These are phyloP conservation scores for Myzus persicae DNA, from an alignment of 1,140 invertebrate genomes.

Conservation along the genomic window DNA sequence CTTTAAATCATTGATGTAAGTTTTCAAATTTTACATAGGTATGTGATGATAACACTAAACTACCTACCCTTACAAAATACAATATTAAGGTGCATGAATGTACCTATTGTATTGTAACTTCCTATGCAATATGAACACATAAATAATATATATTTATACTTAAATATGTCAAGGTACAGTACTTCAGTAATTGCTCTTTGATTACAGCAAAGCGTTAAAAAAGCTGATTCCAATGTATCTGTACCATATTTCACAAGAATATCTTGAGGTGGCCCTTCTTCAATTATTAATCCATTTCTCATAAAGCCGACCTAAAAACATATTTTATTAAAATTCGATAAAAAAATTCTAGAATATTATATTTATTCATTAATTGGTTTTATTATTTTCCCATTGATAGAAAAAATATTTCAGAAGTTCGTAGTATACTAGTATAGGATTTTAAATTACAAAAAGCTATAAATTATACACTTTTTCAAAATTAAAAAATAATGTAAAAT, in stretches of 20 bases:
- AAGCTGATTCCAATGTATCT: constrained; percentile 70
- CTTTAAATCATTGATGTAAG: background rate
- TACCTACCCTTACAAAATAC: background rate
- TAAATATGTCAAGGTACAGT: constrained; percentile 9
- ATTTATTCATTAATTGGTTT: background rate
- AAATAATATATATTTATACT: background rate
- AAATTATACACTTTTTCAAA: background rate
- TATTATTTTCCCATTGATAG: background rate
- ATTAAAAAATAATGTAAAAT: background rate
- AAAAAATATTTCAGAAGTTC: background rate
- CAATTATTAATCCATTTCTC: constrained; percentile 70
- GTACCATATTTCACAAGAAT: constrained; percentile 61
- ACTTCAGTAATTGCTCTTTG: constrained; percentile 47
- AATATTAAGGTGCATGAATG: background rate
- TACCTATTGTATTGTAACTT: background rate
- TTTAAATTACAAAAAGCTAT: background rate
- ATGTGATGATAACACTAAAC: background rate
- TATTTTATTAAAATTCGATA: background rate
- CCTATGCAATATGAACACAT: background rate
- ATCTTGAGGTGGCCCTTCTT: constrained; percentile 68
- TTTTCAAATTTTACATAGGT: background rate
- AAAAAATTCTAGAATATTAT: background rate
- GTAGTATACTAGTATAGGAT: background rate
- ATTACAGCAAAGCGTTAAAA: constrained; percentile 67
- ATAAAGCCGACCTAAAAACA: constrained; percentile 69